These are phyloP conservation scores for Lates japonicus DNA, from an alignment of 2,797 vertebrate genomes.

Conservation along the genomic window DNA sequence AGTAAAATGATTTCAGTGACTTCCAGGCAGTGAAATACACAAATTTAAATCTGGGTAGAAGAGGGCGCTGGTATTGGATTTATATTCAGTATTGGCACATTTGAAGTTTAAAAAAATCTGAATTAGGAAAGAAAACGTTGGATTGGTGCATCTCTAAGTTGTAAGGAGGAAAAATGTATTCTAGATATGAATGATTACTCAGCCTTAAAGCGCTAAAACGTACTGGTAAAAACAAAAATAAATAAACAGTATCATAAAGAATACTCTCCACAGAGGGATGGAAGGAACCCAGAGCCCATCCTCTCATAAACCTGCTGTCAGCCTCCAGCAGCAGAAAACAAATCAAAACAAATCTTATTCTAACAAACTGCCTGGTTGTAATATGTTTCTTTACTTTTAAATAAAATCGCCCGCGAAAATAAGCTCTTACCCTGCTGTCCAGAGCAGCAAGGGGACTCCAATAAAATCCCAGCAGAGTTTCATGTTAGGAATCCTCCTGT, in stretches of 20 bases:
- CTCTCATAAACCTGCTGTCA: background rate
- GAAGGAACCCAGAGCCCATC: background rate
- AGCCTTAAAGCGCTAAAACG: background rate
- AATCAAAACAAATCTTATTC: background rate
- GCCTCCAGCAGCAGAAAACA: background rate
- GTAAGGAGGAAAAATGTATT: background rate
- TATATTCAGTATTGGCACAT: too few species aligned
- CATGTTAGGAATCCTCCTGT: background rate
- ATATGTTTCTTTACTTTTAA: background rate
- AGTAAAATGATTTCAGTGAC: background rate
- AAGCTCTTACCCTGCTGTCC: background rate
- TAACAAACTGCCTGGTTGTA: background rate
- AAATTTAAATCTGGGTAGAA: background rate
- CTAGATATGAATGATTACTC: background rate
- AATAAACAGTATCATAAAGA: background rate
- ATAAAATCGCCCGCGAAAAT: background rate
- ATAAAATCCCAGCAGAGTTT: slow-evolving; percentile 1
- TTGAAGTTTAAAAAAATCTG: too few species aligned
- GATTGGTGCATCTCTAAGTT: background rate
- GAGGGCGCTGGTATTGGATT: too few species aligned
- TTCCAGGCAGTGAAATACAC: background rate
- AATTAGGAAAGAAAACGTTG: too few species aligned
- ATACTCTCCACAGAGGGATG: background rate
- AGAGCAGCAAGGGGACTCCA: background rate
- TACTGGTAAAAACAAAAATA: background rate